Evolutionary conservation across 2,888 invertebrate genomes (phyloP), one percentile per base, ranked within the genome.

Genomic region (Ichneumoninae sp.): DNA sequence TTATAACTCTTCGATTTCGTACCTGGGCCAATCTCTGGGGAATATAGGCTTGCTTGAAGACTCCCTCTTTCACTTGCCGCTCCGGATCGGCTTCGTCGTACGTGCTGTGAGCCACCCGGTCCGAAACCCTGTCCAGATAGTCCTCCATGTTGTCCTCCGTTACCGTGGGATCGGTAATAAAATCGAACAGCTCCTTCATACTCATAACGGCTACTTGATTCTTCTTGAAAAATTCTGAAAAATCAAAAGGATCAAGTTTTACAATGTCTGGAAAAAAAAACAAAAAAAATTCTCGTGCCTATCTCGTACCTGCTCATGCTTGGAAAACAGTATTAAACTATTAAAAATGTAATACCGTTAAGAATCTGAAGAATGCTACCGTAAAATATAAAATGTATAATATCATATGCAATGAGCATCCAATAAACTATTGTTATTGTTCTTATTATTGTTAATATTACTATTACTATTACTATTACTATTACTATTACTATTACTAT

Each of bases 41-140:
- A 93, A 99, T 99, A 93, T 96, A 99, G 3, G 97, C 96, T 92
- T 97, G 96, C 93, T 98, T 98, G 94, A 99, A 99, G 3, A 98
- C 98, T 94, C 98, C 97, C 90, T 98, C 98, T 89, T 98, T 97
- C 69, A 98, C 95, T 91, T 96, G 96, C 40, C 91, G 87, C 89
- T 96, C 95, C 16, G 96, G 96, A 68, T 97, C 96, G 66, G 79
- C 36, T 89, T 96, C 94, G 77, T 96, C 96, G 75, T 96, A 95
- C 85, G 95, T 94, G 87, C 95, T 94, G 60, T 96, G 95, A 3
- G 96, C 95, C 22, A 96, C 96, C 83, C 95, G 95, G 80, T 96
- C 96, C 0, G 97, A 96, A 68, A 97, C 94, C 88, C 95, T 95
- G 87, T 97, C 96, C 60, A 98, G 94, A 92, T 96, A 97, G 75